phyloP scores from a whole-genome alignment of 2,888 invertebrate species.

The Ectobius pallidus region DNA sequence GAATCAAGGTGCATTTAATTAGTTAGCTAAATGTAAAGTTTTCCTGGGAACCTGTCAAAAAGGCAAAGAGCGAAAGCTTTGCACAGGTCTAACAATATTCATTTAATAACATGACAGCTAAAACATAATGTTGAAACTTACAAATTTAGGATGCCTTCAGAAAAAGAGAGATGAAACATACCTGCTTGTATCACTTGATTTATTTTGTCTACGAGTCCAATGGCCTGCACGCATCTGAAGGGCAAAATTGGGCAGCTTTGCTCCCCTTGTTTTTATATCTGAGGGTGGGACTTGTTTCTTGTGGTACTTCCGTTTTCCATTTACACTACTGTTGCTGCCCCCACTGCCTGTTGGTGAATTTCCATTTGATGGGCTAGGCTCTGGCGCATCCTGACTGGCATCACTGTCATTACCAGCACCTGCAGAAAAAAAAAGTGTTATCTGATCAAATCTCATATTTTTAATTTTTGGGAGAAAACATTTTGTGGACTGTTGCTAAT shows the following conservation, averaged over 20 bases:
- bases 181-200: neutral
- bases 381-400: slow-evolving; percentile 14
- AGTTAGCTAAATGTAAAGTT: no score
- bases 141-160: no score
- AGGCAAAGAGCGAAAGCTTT: no score
- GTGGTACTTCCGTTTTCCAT: slow-evolving; percentile 41
- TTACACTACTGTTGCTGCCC: slow-evolving; percentile 31
- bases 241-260: slow-evolving; percentile 63
- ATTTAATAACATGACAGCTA: no score
- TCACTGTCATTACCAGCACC: slow-evolving; percentile 28
- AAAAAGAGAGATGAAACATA: no score
- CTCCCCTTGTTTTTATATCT: slow-evolving; percentile 61
- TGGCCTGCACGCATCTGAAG: slow-evolving; percentile 33
- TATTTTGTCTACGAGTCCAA: slow-evolving; percentile 32
- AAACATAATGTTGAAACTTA: no score
- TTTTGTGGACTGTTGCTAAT: no score
- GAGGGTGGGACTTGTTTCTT: slow-evolving; percentile 51
- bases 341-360: slow-evolving; percentile 17
- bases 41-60: no score
- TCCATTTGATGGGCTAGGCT: neutral
- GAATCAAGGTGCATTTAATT: no score
- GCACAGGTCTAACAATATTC: no score
- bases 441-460: no score
- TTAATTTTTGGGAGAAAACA: no score
- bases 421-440: neutral